Percentiles rank a stretch among this genome's conserved stretches.
These are phyloP conservation scores for Graptemys geographica DNA, from an alignment of 2,797 vertebrate species.

Conservation along the genomic window DNA sequence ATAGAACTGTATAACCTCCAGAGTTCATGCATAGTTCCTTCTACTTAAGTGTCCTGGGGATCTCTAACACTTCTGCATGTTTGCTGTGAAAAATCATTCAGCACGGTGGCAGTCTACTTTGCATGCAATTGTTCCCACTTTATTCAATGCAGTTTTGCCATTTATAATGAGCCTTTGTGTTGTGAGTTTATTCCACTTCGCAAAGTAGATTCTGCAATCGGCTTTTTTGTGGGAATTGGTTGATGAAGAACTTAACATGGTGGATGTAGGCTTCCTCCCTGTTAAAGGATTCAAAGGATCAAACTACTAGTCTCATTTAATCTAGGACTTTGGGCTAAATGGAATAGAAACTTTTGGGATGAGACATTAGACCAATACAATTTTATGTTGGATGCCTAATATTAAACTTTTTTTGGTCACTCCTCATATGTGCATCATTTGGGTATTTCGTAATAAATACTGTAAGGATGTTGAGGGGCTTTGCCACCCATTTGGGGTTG, in stretches of 20 bases:
- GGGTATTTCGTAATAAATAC: not conserved
- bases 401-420: not conserved
- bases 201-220: not conserved
- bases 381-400: not conserved
- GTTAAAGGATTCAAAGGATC: too few species aligned
- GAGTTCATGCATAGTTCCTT: not conserved
- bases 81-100: not conserved
- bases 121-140: not conserved
- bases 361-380: not conserved
- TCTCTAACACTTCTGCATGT: not conserved
- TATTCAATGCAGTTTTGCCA: not conserved
- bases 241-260: too few species aligned
- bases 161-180: not conserved
- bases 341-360: not conserved
- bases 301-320: too few species aligned
- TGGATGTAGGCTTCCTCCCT: too few species aligned
- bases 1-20: rapidly evolving
- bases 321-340: too few species aligned
- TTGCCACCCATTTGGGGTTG: not conserved
- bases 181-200: not conserved
- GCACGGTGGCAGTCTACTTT: not conserved
- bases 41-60: not conserved
- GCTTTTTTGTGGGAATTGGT: not conserved
- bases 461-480: not conserved
- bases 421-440: not conserved